Base-by-base conservation (phyloP, 2,797 vertebrate species). In the Muraenolepis orangiensis region DNA sequence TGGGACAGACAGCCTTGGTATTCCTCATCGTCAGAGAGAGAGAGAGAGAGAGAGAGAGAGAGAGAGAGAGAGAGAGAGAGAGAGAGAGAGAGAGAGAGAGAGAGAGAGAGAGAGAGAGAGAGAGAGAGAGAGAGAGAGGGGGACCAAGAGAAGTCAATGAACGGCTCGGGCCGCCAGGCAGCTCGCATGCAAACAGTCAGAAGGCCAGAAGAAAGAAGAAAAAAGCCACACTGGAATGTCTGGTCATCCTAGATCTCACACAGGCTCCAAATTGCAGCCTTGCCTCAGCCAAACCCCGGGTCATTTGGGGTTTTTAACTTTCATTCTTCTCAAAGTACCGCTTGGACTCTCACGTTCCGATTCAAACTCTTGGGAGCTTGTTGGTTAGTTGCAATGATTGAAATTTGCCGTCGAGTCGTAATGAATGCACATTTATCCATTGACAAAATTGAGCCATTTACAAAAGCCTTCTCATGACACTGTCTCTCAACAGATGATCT, bases 181-280 rank as follows among this genome's bases (percentile, higher is more conserved):
- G 75, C 80, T 69, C 78, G 81, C 73, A 87, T 79, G 81, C 73
- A 87, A 83, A 78, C 76, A 88, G 72, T 75, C 83, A n/a, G n/a
- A n/a, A n/a, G 78, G 80, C 82, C 81, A 81, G 40, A 42, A 42
- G n/a, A n/a, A n/a, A n/a, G n/a, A n/a, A n/a, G n/a, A n/a, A n/a
- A 13, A 42, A 86, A 92, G 91, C 88, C 89, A 78, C 88, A 86
- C 74, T 90, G 91, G 90, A 93, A 92, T 92, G 89, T 88, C 85
- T 88, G 82, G 85, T 87, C 87, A 75, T 73, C 81, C 31, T 66
- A 74, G 74, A 86, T 82, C 82, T 87, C 83, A 83, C 81, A 81
- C 82, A 76, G 70, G n/a, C 84, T 88, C 79, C 77, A 82, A 84
- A 89, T 87, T 77, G 81, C 76, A 74, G 84, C 83, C 81, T 84